Evolutionary conservation across 2,888 invertebrate genomes (phyloP).

Genomic region (Bombyx huttoni): DNA sequence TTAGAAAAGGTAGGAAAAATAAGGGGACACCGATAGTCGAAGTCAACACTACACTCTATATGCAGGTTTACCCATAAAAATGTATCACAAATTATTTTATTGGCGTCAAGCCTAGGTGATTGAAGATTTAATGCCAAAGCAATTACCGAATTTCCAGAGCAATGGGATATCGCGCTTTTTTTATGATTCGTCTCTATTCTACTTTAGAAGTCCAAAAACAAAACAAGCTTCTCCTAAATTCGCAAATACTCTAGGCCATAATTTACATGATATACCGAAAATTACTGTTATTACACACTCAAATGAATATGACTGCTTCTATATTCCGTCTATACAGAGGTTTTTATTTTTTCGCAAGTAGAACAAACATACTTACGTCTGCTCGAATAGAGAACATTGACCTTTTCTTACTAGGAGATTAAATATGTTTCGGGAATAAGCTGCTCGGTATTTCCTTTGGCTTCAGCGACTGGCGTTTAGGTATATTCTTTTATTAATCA

Average conservation of each 20-base stretch:
- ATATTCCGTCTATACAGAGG: not conserved
- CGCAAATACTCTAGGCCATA: not conserved
- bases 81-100: too few relatives aligned
- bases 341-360: not conserved
- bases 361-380: not conserved
- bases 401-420: conserved; percentile 15
- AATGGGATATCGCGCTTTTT: too few relatives aligned
- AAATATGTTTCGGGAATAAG: conserved; percentile 16
- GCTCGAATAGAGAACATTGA: conserved; percentile 5
- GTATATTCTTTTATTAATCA: conserved; percentile 6
- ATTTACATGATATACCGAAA: not conserved
- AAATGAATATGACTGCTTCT: not conserved
- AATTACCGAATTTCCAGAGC: too few relatives aligned
- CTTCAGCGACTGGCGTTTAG: conserved; percentile 10
- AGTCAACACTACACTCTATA: too few relatives aligned
- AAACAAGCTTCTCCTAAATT: not conserved
- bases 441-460: conserved; percentile 18
- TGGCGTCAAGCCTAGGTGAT: too few relatives aligned
- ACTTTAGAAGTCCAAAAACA: not conserved
- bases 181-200: too few relatives aligned
- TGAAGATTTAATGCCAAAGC: too few relatives aligned
- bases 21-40: too few relatives aligned
- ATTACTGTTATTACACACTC: not conserved
- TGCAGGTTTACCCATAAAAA: too few relatives aligned
- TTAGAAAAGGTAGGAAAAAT: too few relatives aligned